Evolutionary conservation across 2,888 invertebrate genomes (phyloP), one percentile per base, ranked within the genome.

Genomic region (Amphipyra tragopoginis): DNA sequence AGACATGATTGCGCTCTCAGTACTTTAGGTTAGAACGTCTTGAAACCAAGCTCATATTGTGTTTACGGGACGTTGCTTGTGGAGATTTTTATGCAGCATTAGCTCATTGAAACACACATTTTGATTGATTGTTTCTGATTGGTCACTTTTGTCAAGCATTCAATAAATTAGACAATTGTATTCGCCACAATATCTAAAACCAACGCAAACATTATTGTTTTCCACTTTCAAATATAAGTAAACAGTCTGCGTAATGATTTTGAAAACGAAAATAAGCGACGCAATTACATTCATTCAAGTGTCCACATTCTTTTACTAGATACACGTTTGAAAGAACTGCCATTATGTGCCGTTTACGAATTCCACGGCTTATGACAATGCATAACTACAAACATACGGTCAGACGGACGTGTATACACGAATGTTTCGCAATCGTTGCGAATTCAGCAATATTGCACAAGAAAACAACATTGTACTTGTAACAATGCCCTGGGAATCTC

Each of bases 381-480:
- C 86, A 86, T 82, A 86, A 88, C 83, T 78, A 82, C 86, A 87
- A 86, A 88, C 87, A 85, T 78, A 77, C 83, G 71, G 79, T 66
- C 79, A 80, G 81, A 84, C 89, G 86, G 87, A 92, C 89, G 88
- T 88, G 87, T 85, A 82, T 77, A 84, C 81, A 84, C 80, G 81
- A 85, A 79, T 72, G 84, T 92, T 90, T 87, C 86, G 88, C 88
- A 92, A 93, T 85, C 82, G 83, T 78, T 87, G 92, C 89, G 84
- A 90, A 91, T 92, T 90, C 89, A 91, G 90, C 90, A 83, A 85
- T 88, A 88, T 93, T 93, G 90, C 91, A 86, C 90, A 93, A 93
- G 88, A 89, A 86, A 89, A 89, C 90, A 90, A 89, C 92, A 93
- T 90, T 92, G 92, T 92, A 79, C 84, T 82, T 77, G 77, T 80